Evolutionary conservation across 2,888 invertebrate species (phyloP), one percentile per base, ranked within the genome.

Genomic region (Cephus sareptanus): DNA sequence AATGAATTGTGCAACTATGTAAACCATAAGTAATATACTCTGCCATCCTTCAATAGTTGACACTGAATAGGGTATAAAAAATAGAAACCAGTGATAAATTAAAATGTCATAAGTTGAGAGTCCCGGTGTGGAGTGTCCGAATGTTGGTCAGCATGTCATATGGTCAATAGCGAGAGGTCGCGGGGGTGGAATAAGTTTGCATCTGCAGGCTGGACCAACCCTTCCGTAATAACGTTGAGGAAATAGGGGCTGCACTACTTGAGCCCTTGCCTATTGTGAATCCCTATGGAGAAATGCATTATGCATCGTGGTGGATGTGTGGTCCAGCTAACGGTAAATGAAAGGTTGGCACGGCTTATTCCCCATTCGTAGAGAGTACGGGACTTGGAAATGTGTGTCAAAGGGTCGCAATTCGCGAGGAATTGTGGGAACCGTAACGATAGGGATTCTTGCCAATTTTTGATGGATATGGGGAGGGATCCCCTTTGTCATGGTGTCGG

Each of bases 121-220:
- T 30, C 75, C 37, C 11, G 34, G 75, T 33, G 30, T 56, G 35
- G 87, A 87, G 85, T 83, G 84, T 83, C 79, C 81, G 81, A 83
- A 91, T 91, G 86, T 91, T 91, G 91, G 91, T 91, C 91, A 91
- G 91, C 91, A 88, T 91, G 91, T 91, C 91, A 91, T 90, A 90
- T 91, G 91, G 91, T 90, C 90, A 89, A 89, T 89, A 87, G 89
- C 81, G 85, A 86, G 85, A 87, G 88, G 87, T 85, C 87, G 88
- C 85, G 85, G 87, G 87, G 85, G 86, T 85, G 88, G 86, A 87
- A 73, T 77, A 79, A 79, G 80, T 74, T 76, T 85, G 90, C 91
- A 91, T 90, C 89, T 90, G 91, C 87, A 84, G 83, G 83, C 84
- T 69, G 81, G 82, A 77, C 84, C 89, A 91, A 91, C 91, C 91